These are phyloP conservation scores for Pavo muticus DNA, from an alignment of 2,113 vertebrate genomes.

Conservation along the genomic window DNA sequence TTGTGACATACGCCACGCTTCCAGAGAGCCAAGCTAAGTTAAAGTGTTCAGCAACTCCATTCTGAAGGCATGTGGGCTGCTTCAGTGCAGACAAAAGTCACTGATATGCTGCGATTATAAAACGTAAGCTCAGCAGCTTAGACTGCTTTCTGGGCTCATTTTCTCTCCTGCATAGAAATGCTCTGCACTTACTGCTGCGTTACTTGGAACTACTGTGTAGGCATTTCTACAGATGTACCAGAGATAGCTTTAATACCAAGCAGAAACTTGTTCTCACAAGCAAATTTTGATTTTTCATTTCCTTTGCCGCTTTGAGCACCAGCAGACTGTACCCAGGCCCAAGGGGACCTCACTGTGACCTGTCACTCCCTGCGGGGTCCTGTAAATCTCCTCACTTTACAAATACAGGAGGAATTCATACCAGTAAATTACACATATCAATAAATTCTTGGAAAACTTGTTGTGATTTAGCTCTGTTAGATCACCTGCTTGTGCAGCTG, in stretches of 20 bases:
- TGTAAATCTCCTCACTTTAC: neutral
- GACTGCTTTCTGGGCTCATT: slow-evolving; percentile 19
- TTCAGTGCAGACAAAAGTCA: neutral
- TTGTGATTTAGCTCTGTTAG: neutral
- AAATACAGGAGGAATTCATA: neutral
- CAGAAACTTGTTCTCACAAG: slow-evolving; percentile 38
- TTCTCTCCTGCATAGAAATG: neutral
- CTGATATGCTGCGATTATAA: neutral
- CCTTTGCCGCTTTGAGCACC: slow-evolving; percentile 32
- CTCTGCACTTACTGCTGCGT: neutral
- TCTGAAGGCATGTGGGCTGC: neutral
- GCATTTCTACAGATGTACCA: slow-evolving; percentile 61
- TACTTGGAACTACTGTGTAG: slow-evolving; percentile 67
- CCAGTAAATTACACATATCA: neutral
- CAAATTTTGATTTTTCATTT: slow-evolving; percentile 52
- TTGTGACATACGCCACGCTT: accelerated
- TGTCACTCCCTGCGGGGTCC: neutral
- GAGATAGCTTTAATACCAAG: slow-evolving; percentile 55
- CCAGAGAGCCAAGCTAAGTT: accelerated
- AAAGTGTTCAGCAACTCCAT: neutral
- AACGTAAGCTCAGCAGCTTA: neutral
- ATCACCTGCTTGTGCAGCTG: neutral
- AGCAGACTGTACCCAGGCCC: neutral
- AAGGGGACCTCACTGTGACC: neutral
- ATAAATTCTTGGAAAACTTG: neutral